phyloP scores from a whole-genome alignment of 2,113 vertebrate genomes.

The Carlito syrichta region DNA sequence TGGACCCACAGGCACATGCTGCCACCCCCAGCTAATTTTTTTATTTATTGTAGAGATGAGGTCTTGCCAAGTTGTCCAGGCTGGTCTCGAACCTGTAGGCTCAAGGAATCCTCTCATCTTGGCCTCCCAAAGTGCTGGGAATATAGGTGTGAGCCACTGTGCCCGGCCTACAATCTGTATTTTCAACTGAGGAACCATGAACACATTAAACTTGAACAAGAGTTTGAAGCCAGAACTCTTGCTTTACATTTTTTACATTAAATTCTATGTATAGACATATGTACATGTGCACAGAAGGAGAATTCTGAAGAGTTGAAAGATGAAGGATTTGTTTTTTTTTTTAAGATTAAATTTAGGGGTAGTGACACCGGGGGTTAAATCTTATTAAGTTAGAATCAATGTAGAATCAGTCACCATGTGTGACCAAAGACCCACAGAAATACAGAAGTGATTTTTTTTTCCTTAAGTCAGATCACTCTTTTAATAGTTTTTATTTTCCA shows the following conservation, averaged over 20 bases:
- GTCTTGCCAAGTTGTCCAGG: too few species aligned
- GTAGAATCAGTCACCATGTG: not conserved
- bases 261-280: not conserved
- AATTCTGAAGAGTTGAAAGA: conserved; percentile 14
- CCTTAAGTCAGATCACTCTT: too few species aligned
- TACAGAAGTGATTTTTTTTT: not conserved
- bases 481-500: too few species aligned
- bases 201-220: not conserved
- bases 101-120: too few species aligned
- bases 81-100: too few species aligned
- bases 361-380: not conserved
- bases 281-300: not conserved
- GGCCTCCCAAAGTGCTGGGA: too few species aligned
- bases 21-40: too few species aligned
- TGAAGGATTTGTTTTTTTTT: not conserved
- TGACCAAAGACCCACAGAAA: not conserved
- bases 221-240: not conserved
- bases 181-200: not conserved
- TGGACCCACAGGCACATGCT: too few species aligned
- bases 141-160: too few species aligned
- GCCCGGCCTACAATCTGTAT: not conserved
- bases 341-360: not conserved
- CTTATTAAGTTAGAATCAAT: not conserved
- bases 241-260: not conserved
- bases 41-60: too few species aligned